Conservation (phyloP, 2,888 invertebrate species). For the Caprella mutica region DNA sequence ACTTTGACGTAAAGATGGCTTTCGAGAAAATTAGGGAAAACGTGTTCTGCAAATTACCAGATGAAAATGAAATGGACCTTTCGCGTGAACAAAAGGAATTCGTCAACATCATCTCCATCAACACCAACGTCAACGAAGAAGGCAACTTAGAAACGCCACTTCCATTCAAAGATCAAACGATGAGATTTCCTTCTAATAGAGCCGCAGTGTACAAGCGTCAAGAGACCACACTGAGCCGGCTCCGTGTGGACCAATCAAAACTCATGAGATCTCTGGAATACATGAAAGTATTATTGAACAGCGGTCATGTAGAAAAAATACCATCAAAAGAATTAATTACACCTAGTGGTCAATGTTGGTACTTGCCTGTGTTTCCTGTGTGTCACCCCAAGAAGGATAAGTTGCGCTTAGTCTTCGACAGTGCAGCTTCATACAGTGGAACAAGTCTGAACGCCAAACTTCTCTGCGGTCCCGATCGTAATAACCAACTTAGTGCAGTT, state of each 20-base stretch:
- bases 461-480: not conserved
- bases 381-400: conserved; percentile 2
- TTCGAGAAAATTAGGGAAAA: too few relatives aligned
- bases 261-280: not conserved
- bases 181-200: not conserved
- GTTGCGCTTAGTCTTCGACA: not conserved
- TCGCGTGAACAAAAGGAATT: not conserved
- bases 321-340: not conserved
- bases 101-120: not conserved
- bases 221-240: not conserved
- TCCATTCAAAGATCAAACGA: not conserved
- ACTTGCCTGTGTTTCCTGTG: conserved; percentile 1
- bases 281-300: not conserved
- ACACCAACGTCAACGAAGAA: not conserved
- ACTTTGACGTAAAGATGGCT: too few relatives aligned
- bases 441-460: not conserved
- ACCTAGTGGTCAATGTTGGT: not conserved
- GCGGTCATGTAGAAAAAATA: not conserved
- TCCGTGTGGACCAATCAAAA: not conserved
- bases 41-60: too few relatives aligned
- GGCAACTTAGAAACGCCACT: not conserved
- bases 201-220: not conserved
- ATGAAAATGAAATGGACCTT: too few relatives aligned
- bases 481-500: not conserved
- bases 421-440: not conserved